Evolutionary conservation across 1,140 invertebrate genomes (phyloP), one percentile per base, ranked within the genome.

Genomic region (Physella acuta): DNA sequence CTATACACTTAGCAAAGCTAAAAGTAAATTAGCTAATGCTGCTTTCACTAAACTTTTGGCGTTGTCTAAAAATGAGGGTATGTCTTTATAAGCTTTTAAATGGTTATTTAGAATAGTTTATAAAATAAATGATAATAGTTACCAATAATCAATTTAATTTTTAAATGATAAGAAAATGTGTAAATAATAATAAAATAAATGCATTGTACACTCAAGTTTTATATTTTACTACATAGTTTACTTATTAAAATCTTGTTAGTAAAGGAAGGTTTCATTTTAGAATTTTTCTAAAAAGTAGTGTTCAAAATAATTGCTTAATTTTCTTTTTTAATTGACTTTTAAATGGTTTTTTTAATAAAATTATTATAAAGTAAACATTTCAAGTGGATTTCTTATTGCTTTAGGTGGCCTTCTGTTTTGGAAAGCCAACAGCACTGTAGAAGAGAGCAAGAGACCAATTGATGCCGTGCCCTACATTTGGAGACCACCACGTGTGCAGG

Each of bases 391-490:
- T 14, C 8, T 55, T 24, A 24, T 14, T 24, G 8, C 53, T 11
- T 33, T 86, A 87, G 87, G 88, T 71, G 91, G 89, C 17, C 82
- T 87, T 52, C 91, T 90, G 76, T 92, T 91, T 88, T 93, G 92
- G 92, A 71, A 75, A n/a, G 62, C 69, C 39, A 71, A 78, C 49
- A 68, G 65, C 28, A 67, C 69, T 20, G 66, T 63, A 11, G 2
- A 26, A 24, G 34, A 64, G 44, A 3, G 11, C 11, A 37, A 28
- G 4, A 17, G 44, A 16, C 33, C 16, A 67, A 36, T 39, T 30
- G 2, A 52, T 39, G n/a, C n/a, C n/a, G n/a, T n/a, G n/a, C n/a
- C n/a, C 28, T 51, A 68, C 36, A 65, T 67, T 49, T 81, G 78
- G 79, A 39, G 55, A n/a, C 74, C 79, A n/a, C 73, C 76, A 24